Evolutionary conservation across 1,140 invertebrate species (phyloP), one percentile per base, ranked within the genome.

Genomic region (Drosophila kepulauana): DNA sequence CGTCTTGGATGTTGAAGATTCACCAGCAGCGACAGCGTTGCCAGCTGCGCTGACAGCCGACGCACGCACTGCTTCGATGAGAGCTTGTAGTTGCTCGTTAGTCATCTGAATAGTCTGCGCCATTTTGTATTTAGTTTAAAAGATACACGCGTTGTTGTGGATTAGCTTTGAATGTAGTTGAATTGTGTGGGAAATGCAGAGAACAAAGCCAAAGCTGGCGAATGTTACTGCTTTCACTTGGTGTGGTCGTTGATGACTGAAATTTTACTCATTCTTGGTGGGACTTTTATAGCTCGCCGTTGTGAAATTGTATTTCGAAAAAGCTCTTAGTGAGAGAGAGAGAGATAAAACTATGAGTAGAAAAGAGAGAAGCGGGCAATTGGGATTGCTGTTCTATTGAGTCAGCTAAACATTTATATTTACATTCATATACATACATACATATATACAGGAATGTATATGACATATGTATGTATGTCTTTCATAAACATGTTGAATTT

Each of bases 261-360:
- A 63, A 52, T 43, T 62, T 8, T 3, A 7, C 10, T 3, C 1
- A 20, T 38, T 38, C 35, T 5, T 38, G 6, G 35, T 1, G 7
- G 1, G 4, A 6, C 52, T 81, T 88, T 78, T 88, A 84, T 75
- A 85, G 49, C 56, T 16, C 25, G 6, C 25, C 10, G 71, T 88
- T 88, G 85, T 88, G 84, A 81, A 88, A 88, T 88, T 38, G 2
- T 66, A 72, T n/a, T 69, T 87, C 66, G 82, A 82, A 87, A 81
- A 81, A 70, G 75, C 61, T 70, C 49, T 20, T 0, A 43, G 28
- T 7, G 6, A 52, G 13, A 58, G 69, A 62, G 69, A 62, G 46
- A 62, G 46, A 28, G 58, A 28, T 33, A 15, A 56, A 43, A 13
- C 20, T 0, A 15, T 57, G 11, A 30, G 62, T 43, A 30, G 59